Evolutionary conservation across 2,797 vertebrate genomes (phyloP).

Genomic region (Spinus olivaceus): DNA sequence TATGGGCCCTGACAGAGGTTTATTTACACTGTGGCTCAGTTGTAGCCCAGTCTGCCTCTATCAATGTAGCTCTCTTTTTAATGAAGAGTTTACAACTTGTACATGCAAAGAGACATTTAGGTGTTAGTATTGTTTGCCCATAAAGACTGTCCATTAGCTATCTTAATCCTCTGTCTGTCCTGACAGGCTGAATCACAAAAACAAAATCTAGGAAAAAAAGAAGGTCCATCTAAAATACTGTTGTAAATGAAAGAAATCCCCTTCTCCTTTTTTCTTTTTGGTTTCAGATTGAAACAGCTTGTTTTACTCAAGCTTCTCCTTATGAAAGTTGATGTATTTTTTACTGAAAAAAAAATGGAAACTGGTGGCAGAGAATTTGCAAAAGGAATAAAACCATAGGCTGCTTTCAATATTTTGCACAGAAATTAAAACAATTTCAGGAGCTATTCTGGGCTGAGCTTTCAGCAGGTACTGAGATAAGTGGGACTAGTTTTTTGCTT

Average conservation of each 20-base stretch:
- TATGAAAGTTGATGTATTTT: neutral
- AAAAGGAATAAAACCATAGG: neutral
- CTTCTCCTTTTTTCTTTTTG: neutral
- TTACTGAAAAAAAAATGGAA: neutral
- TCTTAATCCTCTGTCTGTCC: slow-evolving; percentile 24
- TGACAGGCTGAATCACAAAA: neutral
- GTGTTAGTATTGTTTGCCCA: slow-evolving; percentile 39
- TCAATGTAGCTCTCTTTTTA: neutral
- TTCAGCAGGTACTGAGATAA: neutral
- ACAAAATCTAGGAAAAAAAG: neutral
- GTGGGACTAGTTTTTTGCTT: neutral
- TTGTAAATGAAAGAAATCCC: neutral
- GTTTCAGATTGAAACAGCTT: neutral
- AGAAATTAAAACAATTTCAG: neutral
- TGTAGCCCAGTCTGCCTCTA: neutral
- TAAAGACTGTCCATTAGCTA: neutral
- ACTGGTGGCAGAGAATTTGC: neutral
- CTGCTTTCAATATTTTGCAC: neutral
- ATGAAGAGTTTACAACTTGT: slow-evolving; percentile 28
- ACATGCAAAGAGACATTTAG: neutral
- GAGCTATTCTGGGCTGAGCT: neutral
- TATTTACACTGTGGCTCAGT: slow-evolving; percentile 34
- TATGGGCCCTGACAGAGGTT: neutral
- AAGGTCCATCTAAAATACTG: neutral
- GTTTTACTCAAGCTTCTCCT: neutral